Conservation (phyloP, 2,888 invertebrate genomes). For the Troilus luridus region DNA sequence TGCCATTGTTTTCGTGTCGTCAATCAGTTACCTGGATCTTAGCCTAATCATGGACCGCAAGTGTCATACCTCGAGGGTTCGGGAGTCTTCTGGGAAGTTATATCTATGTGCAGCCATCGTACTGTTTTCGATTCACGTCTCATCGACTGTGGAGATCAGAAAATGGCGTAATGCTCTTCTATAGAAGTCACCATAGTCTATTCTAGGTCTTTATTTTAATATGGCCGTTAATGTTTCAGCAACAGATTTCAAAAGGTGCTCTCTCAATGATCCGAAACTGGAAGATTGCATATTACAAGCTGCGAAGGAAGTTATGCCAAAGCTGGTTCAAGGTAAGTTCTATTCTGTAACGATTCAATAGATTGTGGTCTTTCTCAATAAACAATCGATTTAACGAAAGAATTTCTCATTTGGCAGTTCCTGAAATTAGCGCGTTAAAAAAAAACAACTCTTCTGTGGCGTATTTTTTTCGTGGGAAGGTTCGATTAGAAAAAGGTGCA, state of each 20-base stretch:
- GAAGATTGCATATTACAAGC: constrained; percentile 57
- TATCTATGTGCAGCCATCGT: neutral
- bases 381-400: too few relatives aligned
- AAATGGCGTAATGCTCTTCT: constrained; percentile 32
- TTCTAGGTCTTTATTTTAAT: neutral
- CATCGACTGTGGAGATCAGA: neutral
- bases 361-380: too few relatives aligned
- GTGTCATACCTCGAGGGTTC: neutral
- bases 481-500: too few relatives aligned
- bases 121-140: neutral
- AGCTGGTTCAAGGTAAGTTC: constrained; percentile 56
- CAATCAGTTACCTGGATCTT: neutral
- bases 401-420: too few relatives aligned
- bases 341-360: neutral
- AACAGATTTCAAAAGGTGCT: constrained; percentile 55
- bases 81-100: neutral
- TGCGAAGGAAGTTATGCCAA: constrained; percentile 55
- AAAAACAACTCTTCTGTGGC: too few relatives aligned
- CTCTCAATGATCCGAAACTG: constrained; percentile 56
- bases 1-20: neutral
- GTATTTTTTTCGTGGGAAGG: too few relatives aligned
- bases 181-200: neutral
- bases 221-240: constrained; percentile 54
- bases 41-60: neutral
- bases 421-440: too few relatives aligned